Evolutionary conservation across 2,888 invertebrate species (phyloP).

Genomic region (Heteropelma amictum): DNA sequence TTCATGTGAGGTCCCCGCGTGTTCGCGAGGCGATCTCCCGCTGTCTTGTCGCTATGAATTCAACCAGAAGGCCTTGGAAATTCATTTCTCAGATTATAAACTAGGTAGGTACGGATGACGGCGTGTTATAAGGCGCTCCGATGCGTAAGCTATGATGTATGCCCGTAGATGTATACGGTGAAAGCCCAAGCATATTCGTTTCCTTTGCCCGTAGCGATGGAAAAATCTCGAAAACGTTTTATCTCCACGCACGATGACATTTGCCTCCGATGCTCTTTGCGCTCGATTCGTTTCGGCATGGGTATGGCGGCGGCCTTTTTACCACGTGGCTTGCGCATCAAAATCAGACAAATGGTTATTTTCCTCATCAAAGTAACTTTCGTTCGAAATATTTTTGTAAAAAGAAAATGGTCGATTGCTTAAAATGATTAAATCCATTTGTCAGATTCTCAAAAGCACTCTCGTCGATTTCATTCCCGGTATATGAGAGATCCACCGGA

Average conservation of each 20-base stretch:
- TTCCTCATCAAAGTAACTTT: not conserved
- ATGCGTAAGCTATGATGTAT: not conserved
- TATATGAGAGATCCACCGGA: not conserved
- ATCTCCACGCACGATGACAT: too few relatives aligned
- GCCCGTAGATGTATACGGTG: not conserved
- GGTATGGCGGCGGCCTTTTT: too few relatives aligned
- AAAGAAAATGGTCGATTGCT: not conserved
- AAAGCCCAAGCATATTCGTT: too few relatives aligned
- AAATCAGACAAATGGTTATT: too few relatives aligned
- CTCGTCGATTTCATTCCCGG: not conserved
- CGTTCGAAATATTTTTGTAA: not conserved
- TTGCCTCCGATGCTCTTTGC: too few relatives aligned
- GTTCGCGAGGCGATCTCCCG: conserved; percentile 69
- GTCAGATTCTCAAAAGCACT: not conserved
- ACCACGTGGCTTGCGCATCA: too few relatives aligned
- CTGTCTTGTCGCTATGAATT: conserved; percentile 63
- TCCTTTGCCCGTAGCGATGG: too few relatives aligned
- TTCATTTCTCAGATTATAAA: conserved; percentile 70
- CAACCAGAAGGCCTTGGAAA: conserved; percentile 63
- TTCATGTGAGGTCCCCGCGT: conserved; percentile 68
- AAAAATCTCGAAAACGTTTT: too few relatives aligned
- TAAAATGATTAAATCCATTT: conserved; percentile 16
- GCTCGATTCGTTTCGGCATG: too few relatives aligned
- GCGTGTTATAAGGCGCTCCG: not conserved
- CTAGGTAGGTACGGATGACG: conserved; percentile 35